Percentiles rank a stretch among this genome's conserved stretches.
phyloP scores from a whole-genome alignment of 2,113 vertebrate genomes.

The Chamaea fasciata region DNA sequence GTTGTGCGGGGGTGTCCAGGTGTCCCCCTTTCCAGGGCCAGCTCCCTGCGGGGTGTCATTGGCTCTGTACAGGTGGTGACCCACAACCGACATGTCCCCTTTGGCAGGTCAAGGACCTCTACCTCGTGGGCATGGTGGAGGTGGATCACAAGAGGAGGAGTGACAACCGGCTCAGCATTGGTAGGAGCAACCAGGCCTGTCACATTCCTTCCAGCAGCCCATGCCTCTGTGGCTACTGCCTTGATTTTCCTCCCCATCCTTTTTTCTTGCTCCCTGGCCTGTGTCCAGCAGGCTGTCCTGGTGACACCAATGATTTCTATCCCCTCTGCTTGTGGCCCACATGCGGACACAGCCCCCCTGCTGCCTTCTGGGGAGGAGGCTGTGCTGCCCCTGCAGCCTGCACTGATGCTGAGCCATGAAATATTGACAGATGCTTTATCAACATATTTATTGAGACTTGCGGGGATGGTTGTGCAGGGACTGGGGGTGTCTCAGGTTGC shows the following conservation, averaged over 20 bases:
- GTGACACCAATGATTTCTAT: not conserved
- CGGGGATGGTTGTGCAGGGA: rapidly evolving
- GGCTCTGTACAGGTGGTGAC: not conserved
- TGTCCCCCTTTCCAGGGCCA: not conserved
- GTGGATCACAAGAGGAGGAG: constrained; percentile 39
- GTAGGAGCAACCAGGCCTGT: not conserved
- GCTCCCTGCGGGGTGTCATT: not conserved
- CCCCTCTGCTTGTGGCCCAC: not conserved
- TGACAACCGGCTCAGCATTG: constrained; percentile 1
- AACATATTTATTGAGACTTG: not conserved
- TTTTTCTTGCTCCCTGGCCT: not conserved
- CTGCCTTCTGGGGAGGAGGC: not conserved
- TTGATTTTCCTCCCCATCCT: not conserved
- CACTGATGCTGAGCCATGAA: not conserved
- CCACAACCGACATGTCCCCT: not conserved
- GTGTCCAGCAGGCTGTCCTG: not conserved
- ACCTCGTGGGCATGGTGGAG: constrained; percentile 59
- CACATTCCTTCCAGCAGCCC: not conserved
- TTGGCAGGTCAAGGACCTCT: constrained; percentile 78
- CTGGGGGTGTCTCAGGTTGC: rapidly evolving
- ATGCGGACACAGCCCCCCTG: not conserved
- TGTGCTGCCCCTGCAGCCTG: not conserved
- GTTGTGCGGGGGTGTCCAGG: rapidly evolving
- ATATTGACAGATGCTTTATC: not conserved
- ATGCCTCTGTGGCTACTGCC: not conserved